Base-by-base conservation (phyloP, 2,888 invertebrate species). In the Gymnocheta viridis region DNA sequence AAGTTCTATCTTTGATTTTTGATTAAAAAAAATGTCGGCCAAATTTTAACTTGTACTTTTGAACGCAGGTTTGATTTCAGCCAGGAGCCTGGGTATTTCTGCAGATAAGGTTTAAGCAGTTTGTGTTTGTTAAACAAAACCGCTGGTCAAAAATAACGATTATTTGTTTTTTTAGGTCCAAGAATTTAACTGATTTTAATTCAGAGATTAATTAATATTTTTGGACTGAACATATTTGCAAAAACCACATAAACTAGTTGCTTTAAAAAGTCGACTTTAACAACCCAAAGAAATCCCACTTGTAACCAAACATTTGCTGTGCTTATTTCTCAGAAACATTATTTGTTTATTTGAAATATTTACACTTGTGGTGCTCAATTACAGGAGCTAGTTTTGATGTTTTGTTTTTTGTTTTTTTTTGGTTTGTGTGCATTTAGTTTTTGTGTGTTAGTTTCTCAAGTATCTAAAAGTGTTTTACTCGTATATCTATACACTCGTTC, bases 311-410 rank as follows among this genome's bases (percentile, higher is more conserved):
- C 60, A 38, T 78, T 78, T 78, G 38, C 41, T 49, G 27, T 41
- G 47, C 72, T 81, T 81, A 74, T 74, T 82, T 77, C 76, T 82
- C 56, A 64, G 66, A 64, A 77, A 77, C 66, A 82, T 72, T 76
- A 77, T 77, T 82, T 72, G 64, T 58, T 70, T 77, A 66, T 70
- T 70, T 82, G 38, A 77, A 72, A 72, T 82, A 77, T 77, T 82
- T 64, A 49, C 70, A 66, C 49, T 76, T 70, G 62, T 64, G 66
- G 64, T 70, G 66, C 54, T 82, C 47, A 80, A 82, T 82, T 76
- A 70, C 70, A 82, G 72, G 70, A 82, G 82, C 70, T 58, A 19
- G 56, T 77, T 69, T 38, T 64, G 44, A 69, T 62, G 80, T 62
- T 74, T 67, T 54, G 10, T 72, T 47, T 17, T 47, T 17, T 4